Conservation (phyloP, 2,113 vertebrate species). For the Poecile atricapillus region DNA sequence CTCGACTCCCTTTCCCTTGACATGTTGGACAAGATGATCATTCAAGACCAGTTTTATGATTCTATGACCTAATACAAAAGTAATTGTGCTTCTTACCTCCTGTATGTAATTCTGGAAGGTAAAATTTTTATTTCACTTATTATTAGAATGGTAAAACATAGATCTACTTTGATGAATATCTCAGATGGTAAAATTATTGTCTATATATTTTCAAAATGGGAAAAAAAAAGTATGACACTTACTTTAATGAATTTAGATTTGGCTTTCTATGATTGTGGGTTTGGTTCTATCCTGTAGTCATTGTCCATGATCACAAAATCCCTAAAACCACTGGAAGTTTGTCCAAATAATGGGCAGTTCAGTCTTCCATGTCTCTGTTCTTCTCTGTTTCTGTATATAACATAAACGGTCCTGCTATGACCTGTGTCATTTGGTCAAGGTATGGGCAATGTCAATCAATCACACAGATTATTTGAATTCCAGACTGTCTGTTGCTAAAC, state of each 20-base stretch:
- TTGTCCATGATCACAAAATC: background rate
- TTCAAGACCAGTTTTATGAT: background rate
- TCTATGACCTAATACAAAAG: background rate
- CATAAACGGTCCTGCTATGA: background rate
- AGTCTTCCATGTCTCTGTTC: background rate
- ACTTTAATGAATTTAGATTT: background rate
- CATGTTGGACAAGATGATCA: background rate
- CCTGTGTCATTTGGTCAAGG: background rate
- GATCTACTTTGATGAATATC: background rate
- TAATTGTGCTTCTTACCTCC: background rate
- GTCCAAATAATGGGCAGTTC: background rate
- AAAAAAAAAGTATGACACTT: background rate
- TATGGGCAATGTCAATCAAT: background rate
- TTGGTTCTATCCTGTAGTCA: background rate
- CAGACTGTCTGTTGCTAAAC: background rate
- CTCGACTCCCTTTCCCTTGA: background rate
- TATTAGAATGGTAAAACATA: background rate
- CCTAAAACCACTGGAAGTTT: background rate
- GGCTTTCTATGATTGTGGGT: background rate
- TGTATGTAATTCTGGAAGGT: background rate
- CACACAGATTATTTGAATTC: background rate
- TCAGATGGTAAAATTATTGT: background rate
- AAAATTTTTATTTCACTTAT: background rate
- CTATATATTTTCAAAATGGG: background rate
- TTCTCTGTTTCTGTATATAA: background rate